These are phyloP conservation scores for Clistopyga incitator DNA, from an alignment of 2,888 invertebrate genomes.

Conservation along the genomic window DNA sequence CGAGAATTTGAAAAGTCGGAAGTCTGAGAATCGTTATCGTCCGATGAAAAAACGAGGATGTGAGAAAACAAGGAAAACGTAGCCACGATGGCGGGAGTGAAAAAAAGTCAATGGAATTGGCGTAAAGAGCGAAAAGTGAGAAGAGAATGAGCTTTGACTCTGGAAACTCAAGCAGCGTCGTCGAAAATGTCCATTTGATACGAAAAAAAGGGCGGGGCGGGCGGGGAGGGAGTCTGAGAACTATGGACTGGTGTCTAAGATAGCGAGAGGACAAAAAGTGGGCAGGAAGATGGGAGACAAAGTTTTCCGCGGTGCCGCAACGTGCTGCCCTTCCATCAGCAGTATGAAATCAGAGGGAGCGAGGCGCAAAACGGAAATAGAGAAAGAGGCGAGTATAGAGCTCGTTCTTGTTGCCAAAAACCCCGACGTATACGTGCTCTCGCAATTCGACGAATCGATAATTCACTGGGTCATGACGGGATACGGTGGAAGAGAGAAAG, in stretches of 20 bases:
- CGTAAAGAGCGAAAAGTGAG: background rate
- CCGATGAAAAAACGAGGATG: background rate
- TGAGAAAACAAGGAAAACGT: background rate
- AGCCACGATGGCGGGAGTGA: background rate
- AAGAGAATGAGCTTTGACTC: background rate
- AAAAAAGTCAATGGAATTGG: background rate
- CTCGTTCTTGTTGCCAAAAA: conserved; percentile 75
- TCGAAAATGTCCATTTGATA: background rate
- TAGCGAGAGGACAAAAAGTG: conserved; percentile 29
- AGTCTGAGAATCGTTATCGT: too few relatives aligned
- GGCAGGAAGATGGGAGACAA: conserved; percentile 28
- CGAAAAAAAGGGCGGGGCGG: background rate
- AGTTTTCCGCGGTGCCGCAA: conserved; percentile 52
- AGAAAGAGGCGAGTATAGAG: conserved; percentile 44
- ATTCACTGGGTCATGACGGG: conserved; percentile 80
- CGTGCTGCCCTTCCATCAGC: conserved; percentile 32
- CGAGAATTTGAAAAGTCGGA: too few relatives aligned
- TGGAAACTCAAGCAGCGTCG: background rate
- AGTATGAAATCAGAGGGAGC: background rate
- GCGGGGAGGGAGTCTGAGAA: background rate
- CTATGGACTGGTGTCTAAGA: conserved; percentile 16
- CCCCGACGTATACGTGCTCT: conserved; percentile 60
- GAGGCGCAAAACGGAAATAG: conserved; percentile 46
- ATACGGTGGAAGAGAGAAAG: conserved; percentile 58
- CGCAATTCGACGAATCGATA: conserved; percentile 76